A percentile compares a stretch with the other conserved stretches of the same genome.
Conservation (phyloP, 2,888 invertebrate genomes). For the Empis livida region DNA sequence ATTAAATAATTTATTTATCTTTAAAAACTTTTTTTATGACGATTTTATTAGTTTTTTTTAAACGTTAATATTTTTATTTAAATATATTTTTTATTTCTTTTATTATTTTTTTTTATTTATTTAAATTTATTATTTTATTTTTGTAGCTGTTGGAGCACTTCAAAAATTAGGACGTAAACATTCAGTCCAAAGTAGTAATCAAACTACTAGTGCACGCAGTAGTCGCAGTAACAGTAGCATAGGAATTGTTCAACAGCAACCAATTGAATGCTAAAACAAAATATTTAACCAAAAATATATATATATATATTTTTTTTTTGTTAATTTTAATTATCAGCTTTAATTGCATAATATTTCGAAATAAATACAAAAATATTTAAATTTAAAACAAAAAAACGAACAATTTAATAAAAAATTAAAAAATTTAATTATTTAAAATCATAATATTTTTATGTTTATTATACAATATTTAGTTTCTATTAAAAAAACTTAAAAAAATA, state of each 20-base stretch:
- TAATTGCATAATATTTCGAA: too few relatives aligned
- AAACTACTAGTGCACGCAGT: background rate
- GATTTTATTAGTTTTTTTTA: background rate
- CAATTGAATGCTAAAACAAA: background rate
- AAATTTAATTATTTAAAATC: too few relatives aligned
- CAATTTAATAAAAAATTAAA: constrained; percentile 1
- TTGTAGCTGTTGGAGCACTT: constrained; percentile 45
- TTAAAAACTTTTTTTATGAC: background rate
- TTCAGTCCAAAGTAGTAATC: background rate
- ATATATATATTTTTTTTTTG: too few relatives aligned
- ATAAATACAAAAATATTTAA: too few relatives aligned
- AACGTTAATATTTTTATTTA: constrained; percentile 15
- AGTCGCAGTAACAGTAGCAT: constrained; percentile 1
- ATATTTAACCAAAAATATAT: constrained; percentile 4
- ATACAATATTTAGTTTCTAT: too few relatives aligned
- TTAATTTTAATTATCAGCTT: too few relatives aligned
- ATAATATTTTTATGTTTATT: too few relatives aligned
- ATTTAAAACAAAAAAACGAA: too few relatives aligned
- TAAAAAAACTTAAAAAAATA: too few relatives aligned
- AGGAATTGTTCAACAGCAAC: background rate
- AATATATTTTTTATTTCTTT: constrained; percentile 16
- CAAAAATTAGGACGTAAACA: constrained; percentile 37
- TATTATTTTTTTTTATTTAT: constrained; percentile 27
- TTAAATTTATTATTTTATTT: too few relatives aligned
- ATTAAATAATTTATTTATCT: background rate